These are phyloP conservation scores for Hycleus cichorii DNA, from an alignment of 1,140 invertebrate genomes.

Conservation along the genomic window DNA sequence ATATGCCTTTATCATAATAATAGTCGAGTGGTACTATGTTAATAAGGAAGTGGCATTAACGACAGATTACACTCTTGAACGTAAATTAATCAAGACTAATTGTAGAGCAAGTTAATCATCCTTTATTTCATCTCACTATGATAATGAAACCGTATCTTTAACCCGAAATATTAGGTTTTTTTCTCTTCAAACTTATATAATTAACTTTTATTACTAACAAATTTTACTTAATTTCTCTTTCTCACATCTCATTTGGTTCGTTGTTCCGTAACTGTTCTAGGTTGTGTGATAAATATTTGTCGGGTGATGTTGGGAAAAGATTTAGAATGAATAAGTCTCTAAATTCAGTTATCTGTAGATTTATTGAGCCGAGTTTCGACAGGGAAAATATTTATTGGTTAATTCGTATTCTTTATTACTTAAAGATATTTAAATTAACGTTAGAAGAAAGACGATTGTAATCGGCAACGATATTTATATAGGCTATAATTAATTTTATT, in stretches of 20 bases:
- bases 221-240: too few species aligned
- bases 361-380: constrained; percentile 27
- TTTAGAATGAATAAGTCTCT: constrained; percentile 14
- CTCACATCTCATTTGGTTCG: too few species aligned
- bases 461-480: constrained; percentile 6
- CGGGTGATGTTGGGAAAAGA: neutral
- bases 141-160: too few species aligned
- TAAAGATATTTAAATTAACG: constrained; percentile 28
- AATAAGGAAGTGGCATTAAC: constrained; percentile 8
- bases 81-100: constrained; percentile 15
- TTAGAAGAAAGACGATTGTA: constrained; percentile 9
- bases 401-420: constrained; percentile 29
- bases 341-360: constrained; percentile 27
- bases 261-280: too few species aligned
- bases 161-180: too few species aligned
- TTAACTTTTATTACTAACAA: too few species aligned
- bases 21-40: neutral
- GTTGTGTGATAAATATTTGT: too few species aligned
- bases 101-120: constrained; percentile 8
- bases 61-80: constrained; percentile 9
- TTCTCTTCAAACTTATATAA: too few species aligned
- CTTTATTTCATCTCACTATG: neutral
- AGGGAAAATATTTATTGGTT: constrained; percentile 28
- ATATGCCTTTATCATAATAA: neutral
- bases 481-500: constrained; percentile 5